Conservation (phyloP, 2,888 invertebrate species). For the Drosophila pseudotalamancana region DNA sequence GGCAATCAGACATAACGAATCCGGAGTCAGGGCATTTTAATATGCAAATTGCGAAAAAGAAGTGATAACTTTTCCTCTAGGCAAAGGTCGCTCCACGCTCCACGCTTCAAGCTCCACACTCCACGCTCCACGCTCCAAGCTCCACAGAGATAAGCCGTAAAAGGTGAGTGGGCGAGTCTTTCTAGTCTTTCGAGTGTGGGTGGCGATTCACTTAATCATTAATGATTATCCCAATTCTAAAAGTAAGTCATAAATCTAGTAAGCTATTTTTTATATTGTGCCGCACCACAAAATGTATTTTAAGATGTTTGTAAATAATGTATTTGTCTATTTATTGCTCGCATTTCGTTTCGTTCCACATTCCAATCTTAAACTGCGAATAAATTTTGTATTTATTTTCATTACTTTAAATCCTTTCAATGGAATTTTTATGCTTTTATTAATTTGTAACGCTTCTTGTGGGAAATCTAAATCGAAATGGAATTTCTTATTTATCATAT, state of each 20-base stretch:
- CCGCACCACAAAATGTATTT: not conserved
- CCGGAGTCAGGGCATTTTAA: constrained; percentile 56
- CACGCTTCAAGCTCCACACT: no score
- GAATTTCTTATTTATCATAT: not conserved
- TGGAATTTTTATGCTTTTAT: not conserved
- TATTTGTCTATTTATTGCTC: not conserved
- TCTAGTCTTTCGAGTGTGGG: not conserved
- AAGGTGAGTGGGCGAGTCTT: constrained; percentile 18
- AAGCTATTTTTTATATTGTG: not conserved
- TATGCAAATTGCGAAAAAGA: constrained; percentile 68
- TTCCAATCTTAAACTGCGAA: not conserved
- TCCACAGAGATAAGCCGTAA: constrained; percentile 19
- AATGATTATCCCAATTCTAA: constrained; percentile 54
- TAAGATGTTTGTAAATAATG: constrained; percentile 13
- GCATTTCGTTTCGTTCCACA: constrained; percentile 3
- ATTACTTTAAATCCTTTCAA: not conserved
- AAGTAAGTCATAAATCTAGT: constrained; percentile 40
- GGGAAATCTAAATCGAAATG: no score
- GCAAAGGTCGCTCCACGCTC: constrained; percentile 22
- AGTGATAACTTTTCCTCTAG: constrained; percentile 49
- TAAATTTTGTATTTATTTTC: not conserved
- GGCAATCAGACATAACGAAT: constrained; percentile 67
- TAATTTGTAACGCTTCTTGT: no score
- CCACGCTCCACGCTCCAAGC: no score
- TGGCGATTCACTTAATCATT: constrained; percentile 52